phyloP scores from a whole-genome alignment of 2,888 invertebrate genomes.

The Eutolmus rufibarbis region DNA sequence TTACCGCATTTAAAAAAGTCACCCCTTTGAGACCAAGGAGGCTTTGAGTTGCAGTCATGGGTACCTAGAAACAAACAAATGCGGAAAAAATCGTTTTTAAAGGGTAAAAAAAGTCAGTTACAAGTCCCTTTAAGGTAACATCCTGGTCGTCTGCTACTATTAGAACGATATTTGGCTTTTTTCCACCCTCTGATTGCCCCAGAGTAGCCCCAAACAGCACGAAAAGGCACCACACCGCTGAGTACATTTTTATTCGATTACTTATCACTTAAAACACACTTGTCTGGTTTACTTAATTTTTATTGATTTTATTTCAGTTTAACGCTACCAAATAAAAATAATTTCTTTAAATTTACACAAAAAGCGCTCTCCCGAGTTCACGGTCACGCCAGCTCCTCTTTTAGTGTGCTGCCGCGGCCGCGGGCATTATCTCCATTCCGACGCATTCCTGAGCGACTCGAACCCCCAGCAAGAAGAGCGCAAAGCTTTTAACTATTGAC shows the following conservation, averaged over 20 bases:
- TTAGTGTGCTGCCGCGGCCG: slow-evolving; percentile 51
- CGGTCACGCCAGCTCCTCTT: background rate
- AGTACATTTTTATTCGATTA: background rate
- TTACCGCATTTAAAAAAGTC: slow-evolving; percentile 78
- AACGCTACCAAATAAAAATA: background rate
- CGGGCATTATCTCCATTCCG: slow-evolving; percentile 77
- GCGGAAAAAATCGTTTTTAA: background rate
- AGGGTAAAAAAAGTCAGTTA: slow-evolving; percentile 62
- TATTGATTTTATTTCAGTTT: background rate
- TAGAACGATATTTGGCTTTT: slow-evolving; percentile 75
- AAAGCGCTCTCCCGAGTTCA: background rate
- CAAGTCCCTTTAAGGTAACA: slow-evolving; percentile 77
- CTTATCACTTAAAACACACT: background rate
- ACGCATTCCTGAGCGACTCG: slow-evolving; percentile 80
- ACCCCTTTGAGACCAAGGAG: slow-evolving; percentile 72
- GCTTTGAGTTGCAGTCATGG: slow-evolving; percentile 71
- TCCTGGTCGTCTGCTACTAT: slow-evolving; percentile 89
- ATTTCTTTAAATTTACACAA: background rate
- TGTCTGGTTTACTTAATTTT: background rate
- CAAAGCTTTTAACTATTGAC: slow-evolving; percentile 81
- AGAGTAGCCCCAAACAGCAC: background rate
- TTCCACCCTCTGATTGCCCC: background rate
- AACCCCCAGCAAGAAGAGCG: slow-evolving; percentile 79
- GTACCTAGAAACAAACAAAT: slow-evolving; percentile 65
- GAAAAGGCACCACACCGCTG: background rate